phyloP scores from a whole-genome alignment of 2,888 invertebrate species.

The Caenorhabditis auriculariae region DNA sequence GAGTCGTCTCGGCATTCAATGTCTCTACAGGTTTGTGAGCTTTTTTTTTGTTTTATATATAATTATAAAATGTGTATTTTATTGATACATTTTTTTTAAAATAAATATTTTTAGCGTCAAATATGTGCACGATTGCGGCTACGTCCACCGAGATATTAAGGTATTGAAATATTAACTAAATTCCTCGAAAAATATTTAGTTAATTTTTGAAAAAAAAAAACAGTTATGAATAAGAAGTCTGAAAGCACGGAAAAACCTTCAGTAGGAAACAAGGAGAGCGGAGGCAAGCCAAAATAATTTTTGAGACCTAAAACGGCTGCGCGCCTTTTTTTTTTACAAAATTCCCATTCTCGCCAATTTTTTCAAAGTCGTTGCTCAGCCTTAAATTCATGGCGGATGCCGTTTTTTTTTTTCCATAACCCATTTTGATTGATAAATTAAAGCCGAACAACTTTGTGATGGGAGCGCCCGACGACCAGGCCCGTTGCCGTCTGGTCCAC shows the following conservation, averaged over 20 bases:
- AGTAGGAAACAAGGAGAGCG: no score
- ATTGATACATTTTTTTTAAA: background rate
- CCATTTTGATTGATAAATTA: no score
- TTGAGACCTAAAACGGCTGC: no score
- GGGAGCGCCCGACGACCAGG: constrained; percentile 40
- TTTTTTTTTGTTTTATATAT: background rate
- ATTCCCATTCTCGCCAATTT: no score
- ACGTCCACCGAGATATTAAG: constrained; percentile 8
- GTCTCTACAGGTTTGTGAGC: constrained; percentile 13
- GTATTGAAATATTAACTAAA: background rate
- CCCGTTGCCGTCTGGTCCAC: constrained; percentile 47
- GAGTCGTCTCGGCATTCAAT: constrained; percentile 38
- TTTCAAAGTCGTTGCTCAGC: no score
- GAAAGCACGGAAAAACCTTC: no score
- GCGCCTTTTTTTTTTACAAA: no score
- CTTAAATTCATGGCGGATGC: no score
- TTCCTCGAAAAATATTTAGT: background rate
- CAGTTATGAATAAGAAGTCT: no score
- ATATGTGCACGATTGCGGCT: constrained; percentile 21
- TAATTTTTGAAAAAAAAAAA: no score
- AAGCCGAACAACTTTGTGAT: constrained; percentile 50
- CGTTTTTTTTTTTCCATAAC: no score
- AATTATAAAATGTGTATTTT: background rate
- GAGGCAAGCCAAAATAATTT: no score
- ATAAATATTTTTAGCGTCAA: constrained; percentile 5